Conservation (phyloP, 2,113 vertebrate genomes). For the Elaphurus davidianus region DNA sequence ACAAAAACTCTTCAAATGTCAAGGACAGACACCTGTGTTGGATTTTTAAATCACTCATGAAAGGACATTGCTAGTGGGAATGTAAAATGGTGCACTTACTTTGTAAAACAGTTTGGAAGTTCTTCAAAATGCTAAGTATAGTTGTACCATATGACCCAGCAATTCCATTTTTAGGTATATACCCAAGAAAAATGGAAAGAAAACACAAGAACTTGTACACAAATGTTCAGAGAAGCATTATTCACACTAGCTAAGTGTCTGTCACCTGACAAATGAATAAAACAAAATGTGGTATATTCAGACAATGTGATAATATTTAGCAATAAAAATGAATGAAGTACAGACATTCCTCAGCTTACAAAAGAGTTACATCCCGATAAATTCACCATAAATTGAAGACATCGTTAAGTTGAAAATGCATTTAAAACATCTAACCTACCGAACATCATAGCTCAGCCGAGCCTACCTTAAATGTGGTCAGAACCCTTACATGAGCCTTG, state of each 20-base stretch:
- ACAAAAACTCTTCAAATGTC: not conserved
- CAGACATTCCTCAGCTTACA: not conserved
- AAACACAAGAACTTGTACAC: not conserved
- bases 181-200: not conserved
- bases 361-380: not conserved
- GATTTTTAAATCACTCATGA: not conserved
- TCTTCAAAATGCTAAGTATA: not conserved
- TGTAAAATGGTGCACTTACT: not conserved
- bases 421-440: not conserved
- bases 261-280: not conserved
- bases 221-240: not conserved
- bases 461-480: not conserved
- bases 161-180: not conserved
- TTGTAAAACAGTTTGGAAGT: not conserved
- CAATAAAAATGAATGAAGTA: not conserved
- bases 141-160: not conserved
- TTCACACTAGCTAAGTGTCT: not conserved
- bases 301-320: not conserved
- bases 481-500: not conserved
- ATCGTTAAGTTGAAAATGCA: not conserved
- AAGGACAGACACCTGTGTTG: not conserved
- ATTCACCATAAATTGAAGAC: not conserved
- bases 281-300: not conserved
- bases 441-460: not conserved
- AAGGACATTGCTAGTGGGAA: not conserved